Conservation (phyloP, 2,797 vertebrate genomes). For the Pangasius mekongensis region DNA sequence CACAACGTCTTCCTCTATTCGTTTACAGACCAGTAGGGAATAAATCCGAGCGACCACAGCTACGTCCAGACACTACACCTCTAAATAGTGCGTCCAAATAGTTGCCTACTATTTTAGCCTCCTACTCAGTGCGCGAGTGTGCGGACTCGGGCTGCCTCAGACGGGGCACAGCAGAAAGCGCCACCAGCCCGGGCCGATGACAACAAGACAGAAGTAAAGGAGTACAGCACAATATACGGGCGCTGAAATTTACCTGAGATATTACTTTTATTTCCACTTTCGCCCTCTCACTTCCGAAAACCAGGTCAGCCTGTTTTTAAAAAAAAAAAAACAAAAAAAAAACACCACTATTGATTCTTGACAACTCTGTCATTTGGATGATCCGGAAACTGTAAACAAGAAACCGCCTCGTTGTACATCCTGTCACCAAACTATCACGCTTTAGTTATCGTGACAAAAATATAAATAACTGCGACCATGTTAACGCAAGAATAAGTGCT, state of each 20-base stretch:
- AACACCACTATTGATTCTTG: not conserved
- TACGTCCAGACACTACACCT: constrained; percentile 52
- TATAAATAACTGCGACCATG: constrained; percentile 61
- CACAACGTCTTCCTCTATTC: constrained; percentile 62
- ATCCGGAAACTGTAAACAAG: constrained; percentile 72
- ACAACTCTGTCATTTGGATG: constrained; percentile 15
- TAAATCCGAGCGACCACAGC: constrained; percentile 41
- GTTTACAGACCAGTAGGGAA: constrained; percentile 65
- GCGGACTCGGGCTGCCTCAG: not conserved
- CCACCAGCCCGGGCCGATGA: not conserved
- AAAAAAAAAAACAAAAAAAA: not conserved
- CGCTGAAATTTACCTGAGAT: constrained; percentile 83
- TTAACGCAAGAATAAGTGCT: constrained; percentile 79
- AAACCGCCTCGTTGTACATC: constrained; percentile 60
- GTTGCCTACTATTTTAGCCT: constrained; percentile 2
- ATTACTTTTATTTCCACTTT: constrained; percentile 71
- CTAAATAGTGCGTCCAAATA: constrained; percentile 26
- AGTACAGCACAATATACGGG: constrained; percentile 75
- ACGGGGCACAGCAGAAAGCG: constrained; percentile 53
- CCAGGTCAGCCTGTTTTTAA: constrained; percentile 52
- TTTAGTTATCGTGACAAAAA: constrained; percentile 62
- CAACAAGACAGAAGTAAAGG: constrained; percentile 27
- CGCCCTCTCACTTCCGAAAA: constrained; percentile 72
- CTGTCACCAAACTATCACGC: constrained; percentile 62
- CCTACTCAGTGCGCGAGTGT: constrained; percentile 15